Conservation (phyloP, 2,113 vertebrate species). For the Gymnocephalus cernua region DNA sequence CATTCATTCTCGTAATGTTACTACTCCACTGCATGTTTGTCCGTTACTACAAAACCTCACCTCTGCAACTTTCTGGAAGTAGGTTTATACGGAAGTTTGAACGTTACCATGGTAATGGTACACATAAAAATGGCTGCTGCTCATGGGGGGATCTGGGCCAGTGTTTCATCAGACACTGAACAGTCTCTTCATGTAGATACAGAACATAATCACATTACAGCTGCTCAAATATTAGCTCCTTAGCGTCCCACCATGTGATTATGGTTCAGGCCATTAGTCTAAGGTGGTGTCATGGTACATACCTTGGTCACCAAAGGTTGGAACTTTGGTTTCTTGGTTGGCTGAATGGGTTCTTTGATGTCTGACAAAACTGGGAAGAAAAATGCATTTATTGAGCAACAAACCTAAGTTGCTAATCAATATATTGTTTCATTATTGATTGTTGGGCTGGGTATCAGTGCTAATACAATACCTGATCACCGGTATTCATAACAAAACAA, state of each 20-base stretch:
- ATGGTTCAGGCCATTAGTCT: neutral
- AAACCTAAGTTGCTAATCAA: neutral
- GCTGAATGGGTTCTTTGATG: slow-evolving; percentile 90
- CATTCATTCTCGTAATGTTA: no score
- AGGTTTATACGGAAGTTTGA: no score
- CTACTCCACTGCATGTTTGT: no score
- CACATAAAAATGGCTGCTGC: no score
- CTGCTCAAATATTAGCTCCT: slow-evolving; percentile 9
- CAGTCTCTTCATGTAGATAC: neutral
- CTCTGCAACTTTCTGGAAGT: no score
- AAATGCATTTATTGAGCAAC: neutral
- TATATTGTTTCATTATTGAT: neutral
- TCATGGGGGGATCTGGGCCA: no score
- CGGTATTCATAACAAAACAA: neutral
- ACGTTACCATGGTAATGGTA: no score
- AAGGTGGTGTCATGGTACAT: slow-evolving; percentile 27
- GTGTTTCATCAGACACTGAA: neutral
- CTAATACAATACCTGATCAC: neutral
- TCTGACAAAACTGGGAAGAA: slow-evolving; percentile 90
- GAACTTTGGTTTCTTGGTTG: slow-evolving; percentile 91
- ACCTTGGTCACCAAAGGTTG: slow-evolving; percentile 90
- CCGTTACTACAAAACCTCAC: no score
- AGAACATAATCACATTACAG: slow-evolving; percentile 11
- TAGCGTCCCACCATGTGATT: neutral
- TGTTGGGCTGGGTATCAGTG: neutral